phyloP scores from a whole-genome alignment of 2,797 vertebrate genomes.

The Sphaeramia orbicularis region DNA sequence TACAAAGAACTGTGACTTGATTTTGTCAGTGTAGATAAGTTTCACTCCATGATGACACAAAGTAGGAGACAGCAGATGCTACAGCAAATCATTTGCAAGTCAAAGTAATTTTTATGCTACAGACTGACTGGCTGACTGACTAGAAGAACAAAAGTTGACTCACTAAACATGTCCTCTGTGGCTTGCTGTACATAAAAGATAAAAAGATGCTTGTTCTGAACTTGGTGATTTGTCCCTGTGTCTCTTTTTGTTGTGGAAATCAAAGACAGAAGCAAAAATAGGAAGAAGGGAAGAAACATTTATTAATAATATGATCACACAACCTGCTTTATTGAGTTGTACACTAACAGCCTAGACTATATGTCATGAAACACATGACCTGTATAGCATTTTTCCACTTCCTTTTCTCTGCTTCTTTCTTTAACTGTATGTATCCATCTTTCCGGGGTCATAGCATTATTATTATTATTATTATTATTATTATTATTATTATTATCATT shows the following conservation, averaged over 20 bases:
- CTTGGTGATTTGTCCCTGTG: background rate
- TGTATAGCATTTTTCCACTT: constrained; percentile 23
- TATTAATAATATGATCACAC: background rate
- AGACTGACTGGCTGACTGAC: too few relatives aligned
- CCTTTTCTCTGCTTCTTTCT: background rate
- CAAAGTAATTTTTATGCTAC: too few relatives aligned
- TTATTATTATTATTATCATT: too few relatives aligned
- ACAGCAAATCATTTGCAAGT: too few relatives aligned
- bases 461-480: background rate
- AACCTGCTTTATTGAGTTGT: background rate
- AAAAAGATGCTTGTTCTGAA: too few relatives aligned
- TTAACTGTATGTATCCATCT: background rate
- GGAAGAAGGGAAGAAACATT: background rate
- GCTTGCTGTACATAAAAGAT: too few relatives aligned
- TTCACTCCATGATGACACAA: too few relatives aligned
- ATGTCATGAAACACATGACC: background rate
- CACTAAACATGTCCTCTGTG: too few relatives aligned
- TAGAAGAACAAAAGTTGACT: too few relatives aligned
- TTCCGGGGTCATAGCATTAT: background rate
- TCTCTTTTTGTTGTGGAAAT: constrained; percentile 2
- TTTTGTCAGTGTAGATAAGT: too few relatives aligned
- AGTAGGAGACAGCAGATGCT: too few relatives aligned
- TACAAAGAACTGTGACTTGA: too few relatives aligned
- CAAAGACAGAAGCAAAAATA: background rate
- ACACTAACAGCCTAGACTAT: background rate